Conservation (phyloP, 2,113 vertebrate species). For the Petaurus breviceps region DNA sequence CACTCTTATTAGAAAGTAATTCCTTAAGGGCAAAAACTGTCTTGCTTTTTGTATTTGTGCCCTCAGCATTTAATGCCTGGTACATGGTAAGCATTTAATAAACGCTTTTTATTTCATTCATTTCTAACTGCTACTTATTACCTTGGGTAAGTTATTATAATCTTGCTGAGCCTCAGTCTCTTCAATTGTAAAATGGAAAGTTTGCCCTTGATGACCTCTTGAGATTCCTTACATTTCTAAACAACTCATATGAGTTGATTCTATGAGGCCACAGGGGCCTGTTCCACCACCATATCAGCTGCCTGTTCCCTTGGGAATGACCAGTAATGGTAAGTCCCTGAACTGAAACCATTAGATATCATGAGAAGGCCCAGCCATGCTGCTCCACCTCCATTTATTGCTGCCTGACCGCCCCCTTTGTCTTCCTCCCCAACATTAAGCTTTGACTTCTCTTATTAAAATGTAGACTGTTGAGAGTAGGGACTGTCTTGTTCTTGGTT, state of each 20-base stretch:
- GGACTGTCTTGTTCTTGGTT: neutral
- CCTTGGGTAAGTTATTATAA: neutral
- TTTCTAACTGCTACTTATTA: neutral
- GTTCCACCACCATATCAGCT: neutral
- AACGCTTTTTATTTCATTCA: neutral
- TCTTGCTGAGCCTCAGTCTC: neutral
- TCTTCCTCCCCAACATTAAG: neutral
- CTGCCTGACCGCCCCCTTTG: neutral
- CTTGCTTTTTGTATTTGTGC: neutral
- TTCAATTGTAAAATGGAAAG: neutral
- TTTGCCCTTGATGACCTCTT: neutral
- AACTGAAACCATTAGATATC: neutral
- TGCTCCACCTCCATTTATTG: neutral
- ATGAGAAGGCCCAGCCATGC: neutral
- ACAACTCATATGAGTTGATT: neutral
- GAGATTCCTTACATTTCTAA: neutral
- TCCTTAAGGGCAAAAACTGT: neutral
- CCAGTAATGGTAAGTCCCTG: neutral
- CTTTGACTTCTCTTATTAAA: neutral
- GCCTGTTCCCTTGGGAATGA: neutral
- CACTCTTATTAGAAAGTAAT: neutral
- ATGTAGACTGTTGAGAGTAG: neutral
- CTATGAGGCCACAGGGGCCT: neutral
- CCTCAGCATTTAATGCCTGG: neutral
- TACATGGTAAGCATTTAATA: neutral